Evolutionary conservation across 2,797 vertebrate species (phyloP).

Genomic region (Gephyroberyx darwinii): DNA sequence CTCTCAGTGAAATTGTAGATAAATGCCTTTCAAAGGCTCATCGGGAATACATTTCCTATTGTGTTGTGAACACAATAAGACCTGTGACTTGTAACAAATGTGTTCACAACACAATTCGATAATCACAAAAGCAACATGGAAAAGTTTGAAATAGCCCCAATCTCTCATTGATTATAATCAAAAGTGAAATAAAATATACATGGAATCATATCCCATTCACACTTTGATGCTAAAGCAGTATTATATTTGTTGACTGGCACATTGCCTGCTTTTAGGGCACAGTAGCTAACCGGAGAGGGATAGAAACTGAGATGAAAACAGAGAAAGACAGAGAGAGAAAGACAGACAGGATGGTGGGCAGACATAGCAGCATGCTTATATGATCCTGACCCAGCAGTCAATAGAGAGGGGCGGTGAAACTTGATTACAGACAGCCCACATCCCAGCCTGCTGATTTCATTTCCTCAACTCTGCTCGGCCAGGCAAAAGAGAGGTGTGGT

Average conservation of each 20-base stretch:
- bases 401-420: slow-evolving; percentile 72
- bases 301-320: not conserved
- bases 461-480: slow-evolving; percentile 61
- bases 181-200: slow-evolving; percentile 10
- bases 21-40: slow-evolving; percentile 9
- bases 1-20: slow-evolving; percentile 8
- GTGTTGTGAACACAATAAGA: too few species aligned
- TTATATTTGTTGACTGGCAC: slow-evolving; percentile 7
- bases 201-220: slow-evolving; percentile 7
- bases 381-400: slow-evolving; percentile 75
- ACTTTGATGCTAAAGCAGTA: slow-evolving; percentile 15
- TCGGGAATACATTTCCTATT: not conserved
- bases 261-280: not conserved
- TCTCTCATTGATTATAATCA: slow-evolving; percentile 24
- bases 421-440: slow-evolving; percentile 78
- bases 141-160: slow-evolving; percentile 9
- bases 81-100: slow-evolving; percentile 3
- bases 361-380: slow-evolving; percentile 66
- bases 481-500: slow-evolving; percentile 67
- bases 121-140: slow-evolving; percentile 17
- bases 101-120: slow-evolving; percentile 26
- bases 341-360: slow-evolving; percentile 64
- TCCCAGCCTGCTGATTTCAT: slow-evolving; percentile 74
- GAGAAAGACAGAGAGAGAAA: slow-evolving; percentile 7
- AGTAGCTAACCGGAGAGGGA: slow-evolving; percentile 22